Evolutionary conservation across 2,797 vertebrate genomes (phyloP), one percentile per base, ranked within the genome.

Genomic region (Knipowitschia caucasica): DNA sequence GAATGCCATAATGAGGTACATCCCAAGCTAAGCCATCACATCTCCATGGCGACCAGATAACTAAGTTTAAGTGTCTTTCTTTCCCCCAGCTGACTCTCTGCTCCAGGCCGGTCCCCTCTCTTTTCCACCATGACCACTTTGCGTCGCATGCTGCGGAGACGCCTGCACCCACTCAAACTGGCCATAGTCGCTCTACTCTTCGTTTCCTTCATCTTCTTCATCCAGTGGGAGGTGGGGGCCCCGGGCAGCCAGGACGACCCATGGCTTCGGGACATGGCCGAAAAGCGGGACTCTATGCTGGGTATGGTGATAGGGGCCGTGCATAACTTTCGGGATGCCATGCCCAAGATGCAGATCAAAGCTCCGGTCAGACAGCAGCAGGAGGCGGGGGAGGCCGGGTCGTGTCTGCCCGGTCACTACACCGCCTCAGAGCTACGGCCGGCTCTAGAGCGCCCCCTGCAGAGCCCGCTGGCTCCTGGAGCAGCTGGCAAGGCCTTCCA

Each of bases 291-390:
- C 67, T 85, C 91, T n/a, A 81, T 99, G 81, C 81, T 99, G 65
- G 94, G 90, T 68, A 91, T 97, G 56, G 78, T 98, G 84, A 89
- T 98, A 29, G 94, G 96, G 55, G 95, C 96, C 18, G 91, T 99
- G 79, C 94, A 96, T 86, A 98, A 98, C 88, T 90, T 99, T 64
- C 92, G 93, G 86, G 93, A 92, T 10, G 92, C 80, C 12, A 93
- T 95, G 86, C 96, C 96, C 81, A 98, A 97, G 89, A 94, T 98
- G 95, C 97, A 99, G 83, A 99, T 99, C 84, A 89, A 86, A 79
- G 95, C 96, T 36, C 97, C 97, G 0, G 59, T 93, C 9, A 30
- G 45, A 6, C 44, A 29, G 7, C 91, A 91, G 50, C 89, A 90
- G 83, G 90, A 76, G 71, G 86, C 21, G 2, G 78, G 79, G 38